Evolutionary conservation across 2,113 vertebrate species (phyloP).

Genomic region (Phylloscopus trochilus): DNA sequence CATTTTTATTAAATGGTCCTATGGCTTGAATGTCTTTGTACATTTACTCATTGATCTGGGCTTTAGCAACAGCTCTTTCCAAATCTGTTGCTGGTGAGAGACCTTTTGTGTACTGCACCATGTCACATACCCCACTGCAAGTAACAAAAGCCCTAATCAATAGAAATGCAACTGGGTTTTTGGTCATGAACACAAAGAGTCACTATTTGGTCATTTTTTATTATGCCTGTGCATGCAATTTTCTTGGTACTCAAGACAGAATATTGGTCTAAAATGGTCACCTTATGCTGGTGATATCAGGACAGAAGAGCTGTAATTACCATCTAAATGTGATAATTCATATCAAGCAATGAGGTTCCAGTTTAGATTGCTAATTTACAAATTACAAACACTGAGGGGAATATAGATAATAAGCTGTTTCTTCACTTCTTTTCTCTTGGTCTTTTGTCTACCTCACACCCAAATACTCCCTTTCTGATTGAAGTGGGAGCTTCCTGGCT

Average conservation of each 20-base stretch:
- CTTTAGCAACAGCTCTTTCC: not conserved
- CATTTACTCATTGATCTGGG: not conserved
- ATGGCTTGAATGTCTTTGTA: not conserved
- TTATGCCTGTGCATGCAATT: not conserved
- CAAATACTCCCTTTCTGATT: not conserved
- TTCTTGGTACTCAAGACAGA: not conserved
- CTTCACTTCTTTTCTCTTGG: not conserved
- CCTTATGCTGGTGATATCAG: accelerated
- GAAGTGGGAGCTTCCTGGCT: not conserved
- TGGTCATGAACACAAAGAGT: not conserved
- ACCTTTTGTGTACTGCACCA: not conserved
- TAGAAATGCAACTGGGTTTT: not conserved
- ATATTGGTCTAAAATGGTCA: not conserved
- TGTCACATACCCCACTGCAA: not conserved
- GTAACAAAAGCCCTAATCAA: not conserved
- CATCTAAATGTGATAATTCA: not conserved
- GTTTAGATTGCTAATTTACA: not conserved
- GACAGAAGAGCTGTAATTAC: not conserved
- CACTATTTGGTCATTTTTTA: not conserved
- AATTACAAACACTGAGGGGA: not conserved
- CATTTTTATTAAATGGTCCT: not conserved
- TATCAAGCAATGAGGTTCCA: not conserved
- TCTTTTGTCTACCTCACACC: not conserved
- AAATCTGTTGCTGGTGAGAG: not conserved
- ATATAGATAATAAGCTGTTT: not conserved